phyloP scores from a whole-genome alignment of 2,113 vertebrate genomes.

The Corythoichthys intestinalis region DNA sequence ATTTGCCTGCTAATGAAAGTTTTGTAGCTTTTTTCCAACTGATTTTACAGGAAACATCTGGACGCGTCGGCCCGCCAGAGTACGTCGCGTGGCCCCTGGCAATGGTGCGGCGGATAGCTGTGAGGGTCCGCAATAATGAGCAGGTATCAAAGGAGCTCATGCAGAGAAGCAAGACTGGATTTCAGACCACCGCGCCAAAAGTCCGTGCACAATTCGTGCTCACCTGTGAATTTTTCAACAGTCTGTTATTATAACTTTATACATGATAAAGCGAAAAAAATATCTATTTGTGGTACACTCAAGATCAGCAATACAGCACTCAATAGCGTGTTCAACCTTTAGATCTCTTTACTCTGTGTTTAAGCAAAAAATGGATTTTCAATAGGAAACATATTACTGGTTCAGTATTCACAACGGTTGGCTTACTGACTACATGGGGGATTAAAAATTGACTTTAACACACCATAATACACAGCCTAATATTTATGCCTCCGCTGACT shows the following conservation, averaged over 20 bases:
- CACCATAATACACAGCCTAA: too few relatives aligned
- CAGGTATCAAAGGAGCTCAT: constrained; percentile 65
- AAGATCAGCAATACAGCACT: too few relatives aligned
- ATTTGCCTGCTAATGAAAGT: constrained; percentile 78
- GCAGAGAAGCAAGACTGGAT: constrained; percentile 33
- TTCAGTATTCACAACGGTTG: too few relatives aligned
- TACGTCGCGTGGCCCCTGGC: constrained; percentile 59
- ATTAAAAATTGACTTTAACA: too few relatives aligned
- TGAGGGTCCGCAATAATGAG: constrained; percentile 69
- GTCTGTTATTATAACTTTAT: neutral
- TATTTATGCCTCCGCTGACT: too few relatives aligned
- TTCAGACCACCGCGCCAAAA: constrained; percentile 51
- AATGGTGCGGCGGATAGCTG: constrained; percentile 60
- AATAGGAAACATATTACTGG: too few relatives aligned
- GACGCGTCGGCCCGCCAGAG: constrained; percentile 60
- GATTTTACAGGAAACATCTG: constrained; percentile 82
- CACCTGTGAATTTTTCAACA: constrained; percentile 12
- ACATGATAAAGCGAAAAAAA: neutral
- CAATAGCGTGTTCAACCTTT: too few relatives aligned
- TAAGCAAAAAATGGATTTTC: too few relatives aligned
- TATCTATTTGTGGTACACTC: neutral
- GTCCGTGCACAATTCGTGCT: constrained; percentile 6
- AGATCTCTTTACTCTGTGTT: too few relatives aligned
- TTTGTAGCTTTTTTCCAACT: constrained; percentile 79
- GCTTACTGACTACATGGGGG: too few relatives aligned